Evolutionary conservation across 2,797 vertebrate species (phyloP), one percentile per base, ranked within the genome.

Genomic region (Poeciliopsis infans): DNA sequence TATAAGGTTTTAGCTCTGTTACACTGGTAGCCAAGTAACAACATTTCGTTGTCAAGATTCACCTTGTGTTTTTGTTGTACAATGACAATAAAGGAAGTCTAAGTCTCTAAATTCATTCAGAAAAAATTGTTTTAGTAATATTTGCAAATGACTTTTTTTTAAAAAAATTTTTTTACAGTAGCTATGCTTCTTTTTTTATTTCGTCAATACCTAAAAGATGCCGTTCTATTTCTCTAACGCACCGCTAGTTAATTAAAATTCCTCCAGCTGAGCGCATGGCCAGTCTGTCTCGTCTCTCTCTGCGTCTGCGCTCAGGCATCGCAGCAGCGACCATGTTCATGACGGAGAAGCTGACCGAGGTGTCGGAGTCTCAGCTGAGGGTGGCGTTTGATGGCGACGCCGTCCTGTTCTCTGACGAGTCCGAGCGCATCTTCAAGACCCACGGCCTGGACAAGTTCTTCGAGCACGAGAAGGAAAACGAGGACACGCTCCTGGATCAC

Each of bases 281-380:
- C 20, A 11, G 4, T 8, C 20, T 45, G 0, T 45, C n/a, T 12
- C 0, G 8, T 61, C 5, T 39, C 20, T 39, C 16, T 36, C 33
- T 23, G 28, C 53, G 33, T 85, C 64, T 85, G 53, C 81, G 68
- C 75, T 69, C 86, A 98, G 98, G 97, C 78, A 99, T 99, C 0
- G 98, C 98, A 31, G 98, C 98, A 0, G 98, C 98, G 88, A 99
- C 98, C 82, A 97, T 99, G 95, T 99, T 99, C 94, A 97, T 95
- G 94, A 81, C 97, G n/a, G 97, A 96, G 85, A 97, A 95, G 79
- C 93, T 96, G 33, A 94, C 96, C 18, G 95, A 95, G 49, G 96
- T 99, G 18, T 97, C 97, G 0, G 96, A 98, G 91, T 95, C 94
- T 1, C 97, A 99, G 95, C 96, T 99, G 83, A 95, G 97, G 0